Conservation (phyloP, 2,797 vertebrate species). For the Sphenodon punctatus region DNA sequence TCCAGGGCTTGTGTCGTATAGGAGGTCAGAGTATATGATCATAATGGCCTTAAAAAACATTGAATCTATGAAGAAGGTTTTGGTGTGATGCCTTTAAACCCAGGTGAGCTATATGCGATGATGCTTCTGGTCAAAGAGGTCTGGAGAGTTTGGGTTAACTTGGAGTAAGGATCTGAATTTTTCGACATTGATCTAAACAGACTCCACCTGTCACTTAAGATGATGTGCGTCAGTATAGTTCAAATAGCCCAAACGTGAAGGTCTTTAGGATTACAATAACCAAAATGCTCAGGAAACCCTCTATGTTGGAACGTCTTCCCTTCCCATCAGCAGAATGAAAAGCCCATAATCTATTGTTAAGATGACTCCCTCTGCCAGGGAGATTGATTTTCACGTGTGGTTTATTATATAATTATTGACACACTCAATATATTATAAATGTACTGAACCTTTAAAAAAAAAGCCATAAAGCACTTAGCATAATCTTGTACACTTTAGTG, state of each 20-base stretch:
- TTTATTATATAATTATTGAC: constrained; percentile 73
- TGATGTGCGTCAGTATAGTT: neutral
- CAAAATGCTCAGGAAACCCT: neutral
- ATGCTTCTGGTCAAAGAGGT: neutral
- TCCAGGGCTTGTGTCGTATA: neutral
- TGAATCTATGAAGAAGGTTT: neutral
- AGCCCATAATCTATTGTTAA: constrained; percentile 9
- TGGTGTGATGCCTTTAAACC: neutral
- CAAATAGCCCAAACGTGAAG: neutral
- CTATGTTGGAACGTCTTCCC: neutral
- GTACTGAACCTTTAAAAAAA: constrained; percentile 56
- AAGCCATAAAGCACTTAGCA: constrained; percentile 61
- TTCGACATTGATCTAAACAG: neutral
- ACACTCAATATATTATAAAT: constrained; percentile 62
- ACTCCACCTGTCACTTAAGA: neutral
- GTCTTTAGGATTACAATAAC: neutral
- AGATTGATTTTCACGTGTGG: constrained; percentile 71
- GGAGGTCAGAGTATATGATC: neutral
- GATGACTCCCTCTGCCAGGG: constrained; percentile 44
- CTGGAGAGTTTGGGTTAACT: neutral
- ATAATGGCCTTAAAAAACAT: neutral
- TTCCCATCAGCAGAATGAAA: neutral
- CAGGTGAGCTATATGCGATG: too few species aligned
- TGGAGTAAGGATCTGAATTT: neutral
- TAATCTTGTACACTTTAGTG: constrained; percentile 62